phyloP scores from a whole-genome alignment of 2,888 invertebrate genomes.

The Arge pagana region DNA sequence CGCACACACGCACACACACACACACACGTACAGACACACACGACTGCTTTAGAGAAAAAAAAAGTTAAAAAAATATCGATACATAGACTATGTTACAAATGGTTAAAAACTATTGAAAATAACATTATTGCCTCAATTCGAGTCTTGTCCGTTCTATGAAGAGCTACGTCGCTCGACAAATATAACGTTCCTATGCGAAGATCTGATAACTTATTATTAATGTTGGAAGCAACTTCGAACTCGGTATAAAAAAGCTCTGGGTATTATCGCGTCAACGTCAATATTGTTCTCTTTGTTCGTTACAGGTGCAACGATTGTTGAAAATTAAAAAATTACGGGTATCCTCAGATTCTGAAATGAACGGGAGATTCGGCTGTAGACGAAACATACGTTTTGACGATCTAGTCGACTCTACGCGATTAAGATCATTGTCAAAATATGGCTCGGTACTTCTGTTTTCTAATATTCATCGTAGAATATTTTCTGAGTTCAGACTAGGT shows the following conservation, averaged over 20 bases:
- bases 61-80: not conserved
- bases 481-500: conserved; percentile 22
- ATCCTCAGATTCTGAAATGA: too few relatives aligned
- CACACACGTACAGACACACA: too few relatives aligned
- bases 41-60: too few relatives aligned
- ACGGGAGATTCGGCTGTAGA: conserved; percentile 7
- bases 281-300: not conserved
- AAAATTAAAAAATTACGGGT: too few relatives aligned
- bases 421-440: conserved; percentile 14
- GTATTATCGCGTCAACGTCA: conserved; percentile 12
- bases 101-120: too few relatives aligned
- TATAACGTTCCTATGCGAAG: conserved; percentile 1
- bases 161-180: conserved; percentile 4
- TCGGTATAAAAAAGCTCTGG: conserved; percentile 21
- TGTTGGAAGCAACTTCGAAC: conserved; percentile 53
- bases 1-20: too few relatives aligned
- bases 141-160: conserved; percentile 39
- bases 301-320: conserved; percentile 24
- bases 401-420: conserved; percentile 6
- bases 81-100: conserved; percentile 6
- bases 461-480: conserved; percentile 11
- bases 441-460: conserved; percentile 18
- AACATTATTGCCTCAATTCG: conserved; percentile 39
- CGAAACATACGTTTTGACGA: conserved; percentile 1
- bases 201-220: conserved; percentile 13